Evolutionary conservation across 2,888 invertebrate genomes (phyloP), one percentile per base, ranked within the genome.

Genomic region (Ditula angustiorana): DNA sequence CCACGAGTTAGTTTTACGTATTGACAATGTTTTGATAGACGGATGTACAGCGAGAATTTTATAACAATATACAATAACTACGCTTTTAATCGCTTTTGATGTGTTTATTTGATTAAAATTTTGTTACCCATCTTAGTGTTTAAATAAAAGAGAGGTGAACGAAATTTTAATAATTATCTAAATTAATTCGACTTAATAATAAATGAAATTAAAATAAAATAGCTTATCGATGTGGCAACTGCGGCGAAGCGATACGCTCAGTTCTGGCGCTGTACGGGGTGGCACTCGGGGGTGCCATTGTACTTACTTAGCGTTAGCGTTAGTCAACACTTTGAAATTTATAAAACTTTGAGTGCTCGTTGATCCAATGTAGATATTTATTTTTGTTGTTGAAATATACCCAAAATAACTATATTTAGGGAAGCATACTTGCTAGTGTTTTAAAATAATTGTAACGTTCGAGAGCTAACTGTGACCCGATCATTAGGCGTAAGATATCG

Each of bases 341-440:
- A 87, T 81, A 81, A 82, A 76, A 81, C 74, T 82, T 85, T 82
- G 89, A 83, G 86, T 86, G 87, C 85, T 90, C 89, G 90, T 92
- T 91, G 87, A 88, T 83, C 82, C 88, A 85, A 87, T 92, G 90
- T 92, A 92, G 91, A 92, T 92, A 91, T 92, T 92, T 92, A 92
- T 92, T 92, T 92, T 91, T 92, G 92, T 92, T 83, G 81, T 92
- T 83, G 81, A 90, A 87, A 88, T 90, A 86, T 90, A 86, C 79
- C 87, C 90, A 76, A 89, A 90, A 89, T 88, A 82, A 82, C 82
- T 87, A 88, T 88, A 87, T 89, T 86, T 88, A 88, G 87, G 83
- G 77, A 81, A 81, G 74, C 78, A 76, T 76, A 75, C 76, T 71
- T 76, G 75, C 81, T 82, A 83, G 81, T 77, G 78, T 80, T 80